Conservation (phyloP, 2,888 invertebrate species). For the Smittia sp. region DNA sequence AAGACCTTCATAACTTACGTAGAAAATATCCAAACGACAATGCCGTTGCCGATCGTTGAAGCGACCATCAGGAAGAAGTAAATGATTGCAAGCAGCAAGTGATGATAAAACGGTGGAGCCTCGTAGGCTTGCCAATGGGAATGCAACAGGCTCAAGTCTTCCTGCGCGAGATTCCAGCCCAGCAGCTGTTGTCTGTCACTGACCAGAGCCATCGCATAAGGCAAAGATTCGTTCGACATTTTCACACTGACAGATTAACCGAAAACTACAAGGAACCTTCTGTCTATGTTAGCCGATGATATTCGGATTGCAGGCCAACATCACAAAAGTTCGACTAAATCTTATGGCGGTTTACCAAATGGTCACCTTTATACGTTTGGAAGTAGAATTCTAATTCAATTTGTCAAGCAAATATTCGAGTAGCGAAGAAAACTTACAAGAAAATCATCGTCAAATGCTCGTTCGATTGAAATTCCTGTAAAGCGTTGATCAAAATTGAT, state of each 20-base stretch:
- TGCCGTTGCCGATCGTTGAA: constrained; percentile 66
- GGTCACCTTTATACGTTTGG: not conserved
- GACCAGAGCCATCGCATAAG: not conserved
- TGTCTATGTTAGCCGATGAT: not conserved
- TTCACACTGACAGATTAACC: not conserved
- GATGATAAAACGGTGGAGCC: constrained; percentile 65
- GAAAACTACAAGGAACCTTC: not conserved
- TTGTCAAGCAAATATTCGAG: no score
- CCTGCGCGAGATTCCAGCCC: constrained; percentile 68
- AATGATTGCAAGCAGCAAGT: constrained; percentile 63
- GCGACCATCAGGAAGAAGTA: constrained; percentile 62
- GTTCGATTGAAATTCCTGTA: not conserved
- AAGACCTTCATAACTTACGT: constrained; percentile 57
- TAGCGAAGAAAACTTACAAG: constrained; percentile 9
- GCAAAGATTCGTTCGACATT: constrained; percentile 5
- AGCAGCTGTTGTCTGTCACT: constrained; percentile 50
- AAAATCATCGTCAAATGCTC: not conserved
- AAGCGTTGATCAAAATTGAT: not conserved
- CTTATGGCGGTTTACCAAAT: not conserved
- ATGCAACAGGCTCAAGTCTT: constrained; percentile 63
- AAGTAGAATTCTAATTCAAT: not conserved
- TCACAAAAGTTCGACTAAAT: constrained; percentile 1
- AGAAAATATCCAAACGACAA: constrained; percentile 70
- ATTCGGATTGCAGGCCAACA: not conserved
- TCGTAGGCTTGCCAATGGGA: constrained; percentile 68